Conservation (phyloP, 2,113 vertebrate genomes). For the Osmerus eperlanus region DNA sequence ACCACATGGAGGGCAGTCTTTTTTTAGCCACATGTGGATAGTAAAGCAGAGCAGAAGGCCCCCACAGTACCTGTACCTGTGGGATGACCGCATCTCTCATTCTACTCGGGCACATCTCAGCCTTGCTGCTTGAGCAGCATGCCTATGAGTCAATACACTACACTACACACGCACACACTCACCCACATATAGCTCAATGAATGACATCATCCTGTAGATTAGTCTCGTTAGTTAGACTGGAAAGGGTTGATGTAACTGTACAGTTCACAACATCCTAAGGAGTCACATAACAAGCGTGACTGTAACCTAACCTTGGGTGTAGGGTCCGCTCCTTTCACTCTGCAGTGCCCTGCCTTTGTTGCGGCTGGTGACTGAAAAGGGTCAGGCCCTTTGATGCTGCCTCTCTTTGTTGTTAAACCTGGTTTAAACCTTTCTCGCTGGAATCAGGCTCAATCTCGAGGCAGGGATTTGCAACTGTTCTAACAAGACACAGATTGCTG, state of each 20-base stretch:
- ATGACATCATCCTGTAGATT: too few relatives aligned
- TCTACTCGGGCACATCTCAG: not conserved
- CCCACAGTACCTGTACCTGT: not conserved
- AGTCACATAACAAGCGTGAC: not conserved
- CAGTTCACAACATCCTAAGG: too few relatives aligned
- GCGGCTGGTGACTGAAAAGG: not conserved
- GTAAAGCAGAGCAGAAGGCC: too few relatives aligned
- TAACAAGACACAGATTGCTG: not conserved
- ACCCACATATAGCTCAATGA: not conserved
- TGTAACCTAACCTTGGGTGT: not conserved
- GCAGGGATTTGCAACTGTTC: not conserved
- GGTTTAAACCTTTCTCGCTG: not conserved
- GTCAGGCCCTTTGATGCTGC: not conserved
- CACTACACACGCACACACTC: not conserved
- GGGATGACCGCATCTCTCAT: not conserved
- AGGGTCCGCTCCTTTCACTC: not conserved
- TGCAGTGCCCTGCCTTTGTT: constrained; percentile 1
- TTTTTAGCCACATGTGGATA: not conserved
- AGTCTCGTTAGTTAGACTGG: too few relatives aligned
- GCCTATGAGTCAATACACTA: not conserved
- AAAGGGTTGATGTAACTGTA: too few relatives aligned
- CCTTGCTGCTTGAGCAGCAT: not conserved
- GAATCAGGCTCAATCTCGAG: not conserved
- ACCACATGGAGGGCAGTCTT: too few relatives aligned
- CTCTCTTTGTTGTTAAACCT: not conserved